Conservation (phyloP, 2,888 invertebrate genomes). For the Mechanitis mazaeus region DNA sequence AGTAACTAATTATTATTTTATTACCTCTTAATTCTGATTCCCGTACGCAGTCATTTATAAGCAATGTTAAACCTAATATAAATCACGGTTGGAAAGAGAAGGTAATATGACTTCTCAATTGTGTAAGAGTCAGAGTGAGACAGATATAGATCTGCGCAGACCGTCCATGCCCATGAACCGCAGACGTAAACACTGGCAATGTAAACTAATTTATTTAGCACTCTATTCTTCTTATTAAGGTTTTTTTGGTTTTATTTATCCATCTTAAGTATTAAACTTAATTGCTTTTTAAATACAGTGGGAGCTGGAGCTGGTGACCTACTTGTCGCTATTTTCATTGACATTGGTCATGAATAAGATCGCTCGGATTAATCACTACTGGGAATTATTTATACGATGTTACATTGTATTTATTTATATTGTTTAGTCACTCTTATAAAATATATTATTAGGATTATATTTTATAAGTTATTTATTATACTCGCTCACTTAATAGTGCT, state of each 20-base stretch:
- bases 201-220: conserved; percentile 39
- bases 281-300: neutral
- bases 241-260: conserved; percentile 21
- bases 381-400: too few relatives aligned
- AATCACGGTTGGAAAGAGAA: conserved; percentile 56
- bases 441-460: too few relatives aligned
- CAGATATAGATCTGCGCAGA: conserved; percentile 28
- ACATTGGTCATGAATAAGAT: too few relatives aligned
- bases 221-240: conserved; percentile 29
- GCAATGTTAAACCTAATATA: conserved; percentile 55
- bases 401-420: too few relatives aligned
- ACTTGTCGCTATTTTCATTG: too few relatives aligned
- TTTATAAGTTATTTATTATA: too few relatives aligned
- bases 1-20: conserved; percentile 63
- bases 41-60: conserved; percentile 54
- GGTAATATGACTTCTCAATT: conserved; percentile 24
- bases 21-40: conserved; percentile 61
- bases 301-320: too few relatives aligned
- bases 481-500: too few relatives aligned
- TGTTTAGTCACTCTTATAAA: too few relatives aligned
- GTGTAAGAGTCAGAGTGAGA: conserved; percentile 26
- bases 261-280: neutral
- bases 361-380: too few relatives aligned
- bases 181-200: conserved; percentile 59
- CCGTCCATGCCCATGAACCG: conserved; percentile 54